These are phyloP conservation scores for Ashinkailepas kermadecensis DNA, from an alignment of 2,888 invertebrate genomes.

Conservation along the genomic window DNA sequence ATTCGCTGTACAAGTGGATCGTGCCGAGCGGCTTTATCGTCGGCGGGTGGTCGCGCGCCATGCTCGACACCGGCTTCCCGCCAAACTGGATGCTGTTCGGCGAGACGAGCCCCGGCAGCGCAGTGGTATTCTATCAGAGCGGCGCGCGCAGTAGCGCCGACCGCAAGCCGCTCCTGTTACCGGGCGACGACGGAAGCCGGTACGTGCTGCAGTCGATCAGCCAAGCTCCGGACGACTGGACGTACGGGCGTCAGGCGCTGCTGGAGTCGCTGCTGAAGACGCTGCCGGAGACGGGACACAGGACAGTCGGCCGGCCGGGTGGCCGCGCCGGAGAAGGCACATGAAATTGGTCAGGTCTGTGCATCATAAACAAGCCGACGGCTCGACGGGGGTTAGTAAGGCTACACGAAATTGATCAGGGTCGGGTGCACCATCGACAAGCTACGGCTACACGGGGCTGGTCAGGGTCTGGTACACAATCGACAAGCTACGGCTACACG, in stretches of 20 bases:
- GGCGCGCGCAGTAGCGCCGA: constrained; percentile 25
- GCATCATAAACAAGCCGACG: constrained; percentile 34
- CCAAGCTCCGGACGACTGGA: constrained; percentile 36
- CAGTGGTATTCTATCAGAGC: constrained; percentile 37
- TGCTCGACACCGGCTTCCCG: constrained; percentile 36
- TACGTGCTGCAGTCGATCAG: constrained; percentile 37
- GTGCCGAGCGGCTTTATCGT: constrained; percentile 36
- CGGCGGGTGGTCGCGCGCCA: constrained; percentile 32
- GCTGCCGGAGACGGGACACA: constrained; percentile 36
- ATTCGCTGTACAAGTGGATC: constrained; percentile 36
- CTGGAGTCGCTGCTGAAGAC: constrained; percentile 35
- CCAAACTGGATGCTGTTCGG: constrained; percentile 36
- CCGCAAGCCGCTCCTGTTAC: constrained; percentile 37
- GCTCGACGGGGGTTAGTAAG: no score
- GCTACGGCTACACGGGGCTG: no score
- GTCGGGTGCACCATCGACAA: no score
- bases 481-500: no score
- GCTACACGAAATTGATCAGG: constrained; percentile 34
- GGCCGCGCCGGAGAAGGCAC: constrained; percentile 37
- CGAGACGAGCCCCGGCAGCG: constrained; percentile 37
- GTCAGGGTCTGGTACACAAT: no score
- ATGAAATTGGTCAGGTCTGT: constrained; percentile 37
- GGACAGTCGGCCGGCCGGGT: constrained; percentile 36
- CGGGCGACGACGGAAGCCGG: constrained; percentile 38
- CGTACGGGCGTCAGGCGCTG: constrained; percentile 36